Evolutionary conservation across 2,888 invertebrate species (phyloP).

Genomic region (Rhamnusium bicolor): DNA sequence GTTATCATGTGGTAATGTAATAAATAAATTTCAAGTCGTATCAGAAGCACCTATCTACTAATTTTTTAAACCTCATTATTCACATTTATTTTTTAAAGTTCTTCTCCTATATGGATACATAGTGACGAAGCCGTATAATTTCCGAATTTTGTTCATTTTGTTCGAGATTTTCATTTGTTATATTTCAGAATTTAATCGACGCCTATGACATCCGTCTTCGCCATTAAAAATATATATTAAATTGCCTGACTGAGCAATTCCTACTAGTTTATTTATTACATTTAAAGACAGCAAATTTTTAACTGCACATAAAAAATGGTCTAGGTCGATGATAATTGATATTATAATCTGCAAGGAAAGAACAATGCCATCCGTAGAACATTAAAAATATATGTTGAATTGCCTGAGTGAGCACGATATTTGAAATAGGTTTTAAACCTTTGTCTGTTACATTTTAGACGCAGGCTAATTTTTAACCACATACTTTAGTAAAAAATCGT

Average conservation of each 20-base stretch:
- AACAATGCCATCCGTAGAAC: constrained; percentile 9
- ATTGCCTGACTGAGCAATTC: background rate
- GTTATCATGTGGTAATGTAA: no score
- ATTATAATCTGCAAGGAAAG: constrained; percentile 10
- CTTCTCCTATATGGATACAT: no score
- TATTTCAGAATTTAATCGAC: background rate
- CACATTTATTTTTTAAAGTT: no score
- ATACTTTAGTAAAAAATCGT: constrained; percentile 24
- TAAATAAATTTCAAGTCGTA: no score
- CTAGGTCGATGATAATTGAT: constrained; percentile 10
- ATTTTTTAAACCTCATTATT: no score
- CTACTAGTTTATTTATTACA: background rate
- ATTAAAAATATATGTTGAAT: constrained; percentile 24
- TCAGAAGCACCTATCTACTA: no score
- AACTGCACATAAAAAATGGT: background rate
- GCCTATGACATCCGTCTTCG: background rate
- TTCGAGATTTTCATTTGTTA: background rate
- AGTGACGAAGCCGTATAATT: no score
- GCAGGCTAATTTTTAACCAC: constrained; percentile 18
- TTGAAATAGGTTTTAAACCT: constrained; percentile 16
- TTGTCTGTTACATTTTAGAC: constrained; percentile 13
- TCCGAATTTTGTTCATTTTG: background rate
- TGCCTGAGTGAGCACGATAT: constrained; percentile 22
- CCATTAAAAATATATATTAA: background rate
- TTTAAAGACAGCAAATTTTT: background rate